These are phyloP conservation scores for Luperina nickerlii DNA, from an alignment of 2,888 invertebrate genomes.

Conservation along the genomic window DNA sequence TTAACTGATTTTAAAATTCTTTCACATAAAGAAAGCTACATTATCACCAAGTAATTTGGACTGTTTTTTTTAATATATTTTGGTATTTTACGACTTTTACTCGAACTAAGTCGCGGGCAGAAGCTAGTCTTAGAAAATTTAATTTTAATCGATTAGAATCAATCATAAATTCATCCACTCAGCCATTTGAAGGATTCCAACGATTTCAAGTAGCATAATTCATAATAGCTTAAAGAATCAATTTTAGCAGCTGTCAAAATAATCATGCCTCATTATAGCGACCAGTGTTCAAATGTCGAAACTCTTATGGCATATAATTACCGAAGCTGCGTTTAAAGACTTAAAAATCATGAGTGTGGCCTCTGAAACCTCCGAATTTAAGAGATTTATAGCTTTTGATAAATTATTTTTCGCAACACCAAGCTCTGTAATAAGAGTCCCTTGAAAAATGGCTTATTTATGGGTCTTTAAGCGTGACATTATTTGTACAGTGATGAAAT, in stretches of 20 bases:
- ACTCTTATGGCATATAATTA: conserved; percentile 52
- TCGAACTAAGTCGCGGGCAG: not conserved
- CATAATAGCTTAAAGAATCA: conserved; percentile 30
- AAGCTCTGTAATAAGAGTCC: conserved; percentile 50
- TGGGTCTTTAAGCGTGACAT: conserved; percentile 52
- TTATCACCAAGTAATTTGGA: too few relatives aligned
- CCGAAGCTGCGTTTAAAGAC: conserved; percentile 42
- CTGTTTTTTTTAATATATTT: too few relatives aligned
- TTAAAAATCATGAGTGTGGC: conserved; percentile 47
- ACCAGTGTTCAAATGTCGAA: conserved; percentile 31
- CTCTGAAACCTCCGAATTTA: conserved; percentile 49
- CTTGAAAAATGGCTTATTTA: conserved; percentile 61
- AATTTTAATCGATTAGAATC: conserved; percentile 17
- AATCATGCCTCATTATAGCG: conserved; percentile 46
- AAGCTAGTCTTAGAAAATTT: not conserved
- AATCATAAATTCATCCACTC: conserved; percentile 7
- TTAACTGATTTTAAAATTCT: not conserved
- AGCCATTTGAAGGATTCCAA: conserved; percentile 21
- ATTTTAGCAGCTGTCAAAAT: conserved; percentile 49
- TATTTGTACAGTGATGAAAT: conserved; percentile 64
- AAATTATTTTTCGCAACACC: conserved; percentile 63
- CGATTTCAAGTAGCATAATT: conserved; percentile 26
- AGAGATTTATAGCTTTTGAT: conserved; percentile 67
- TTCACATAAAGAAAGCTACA: not conserved
- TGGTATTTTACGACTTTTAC: not conserved